A percentile compares a stretch with the other conserved stretches of the same genome.
These are phyloP conservation scores for Plestiodon gilberti DNA, from an alignment of 2,113 vertebrate genomes.

Conservation along the genomic window DNA sequence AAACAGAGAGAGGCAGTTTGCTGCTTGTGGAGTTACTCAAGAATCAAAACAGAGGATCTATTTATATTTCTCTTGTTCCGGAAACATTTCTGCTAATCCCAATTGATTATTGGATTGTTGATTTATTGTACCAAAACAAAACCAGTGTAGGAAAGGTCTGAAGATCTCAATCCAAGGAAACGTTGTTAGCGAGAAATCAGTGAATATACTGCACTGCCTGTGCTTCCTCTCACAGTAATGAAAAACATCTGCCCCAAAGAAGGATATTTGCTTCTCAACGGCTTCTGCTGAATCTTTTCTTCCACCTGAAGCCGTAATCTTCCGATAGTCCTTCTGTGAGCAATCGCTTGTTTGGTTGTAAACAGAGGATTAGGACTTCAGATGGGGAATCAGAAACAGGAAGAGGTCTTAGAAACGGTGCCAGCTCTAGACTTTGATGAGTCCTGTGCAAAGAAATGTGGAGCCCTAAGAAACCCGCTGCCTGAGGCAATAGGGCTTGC, in stretches of 20 bases:
- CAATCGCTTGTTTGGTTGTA: background rate
- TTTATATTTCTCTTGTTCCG: background rate
- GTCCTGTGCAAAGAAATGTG: background rate
- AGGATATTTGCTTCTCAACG: background rate
- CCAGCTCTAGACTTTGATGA: background rate
- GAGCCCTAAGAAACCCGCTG: background rate
- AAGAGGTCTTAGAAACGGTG: background rate
- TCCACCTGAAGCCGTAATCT: conserved; percentile 18
- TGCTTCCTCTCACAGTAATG: background rate
- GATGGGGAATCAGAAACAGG: conserved; percentile 3
- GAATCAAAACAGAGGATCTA: background rate
- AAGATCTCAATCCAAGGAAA: background rate
- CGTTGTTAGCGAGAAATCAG: background rate
- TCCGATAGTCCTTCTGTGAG: conserved; percentile 23
- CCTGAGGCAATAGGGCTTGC: background rate
- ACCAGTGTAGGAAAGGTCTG: background rate
- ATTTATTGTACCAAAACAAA: background rate
- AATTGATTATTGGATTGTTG: background rate
- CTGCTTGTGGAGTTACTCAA: background rate
- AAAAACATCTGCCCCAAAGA: background rate
- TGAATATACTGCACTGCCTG: background rate
- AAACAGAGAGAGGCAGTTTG: background rate
- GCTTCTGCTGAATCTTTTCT: conserved; percentile 6
- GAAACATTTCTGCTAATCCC: background rate
- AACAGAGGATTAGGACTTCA: conserved; percentile 6